Evolutionary conservation across 92 coral and sea anemone species (phyloP).

Genomic region (Virgularia gustaviana): DNA sequence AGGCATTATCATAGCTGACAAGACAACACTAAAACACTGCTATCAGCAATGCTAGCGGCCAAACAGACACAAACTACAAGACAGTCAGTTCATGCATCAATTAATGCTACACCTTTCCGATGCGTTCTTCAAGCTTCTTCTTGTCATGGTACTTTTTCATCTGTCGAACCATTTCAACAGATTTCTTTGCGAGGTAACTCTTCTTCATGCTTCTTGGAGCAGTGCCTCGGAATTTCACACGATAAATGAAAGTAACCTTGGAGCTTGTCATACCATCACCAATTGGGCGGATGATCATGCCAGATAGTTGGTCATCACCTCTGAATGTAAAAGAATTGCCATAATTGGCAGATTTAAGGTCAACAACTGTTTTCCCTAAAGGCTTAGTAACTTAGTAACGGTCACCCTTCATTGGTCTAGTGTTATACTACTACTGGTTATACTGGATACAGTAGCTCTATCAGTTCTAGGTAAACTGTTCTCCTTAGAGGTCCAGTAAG

Average conservation of each 20-base stretch:
- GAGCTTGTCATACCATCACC: constrained; percentile 85
- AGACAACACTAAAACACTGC: too few relatives aligned
- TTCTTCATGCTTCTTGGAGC: constrained; percentile 81
- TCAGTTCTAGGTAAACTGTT: too few relatives aligned
- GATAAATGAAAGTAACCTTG: constrained; percentile 76
- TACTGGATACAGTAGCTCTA: too few relatives aligned
- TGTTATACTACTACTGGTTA: too few relatives aligned
- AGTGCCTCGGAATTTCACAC: constrained; percentile 78
- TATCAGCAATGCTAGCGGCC: too few relatives aligned
- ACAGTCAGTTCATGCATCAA: too few relatives aligned
- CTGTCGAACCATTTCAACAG: constrained; percentile 73
- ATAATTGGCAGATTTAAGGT: neutral
- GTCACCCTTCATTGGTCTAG: too few relatives aligned
- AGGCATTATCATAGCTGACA: too few relatives aligned
- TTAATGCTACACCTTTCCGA: constrained; percentile 20
- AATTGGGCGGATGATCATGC: constrained; percentile 79
- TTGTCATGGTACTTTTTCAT: constrained; percentile 70
- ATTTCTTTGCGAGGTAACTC: constrained; percentile 69
- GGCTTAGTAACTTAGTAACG: too few relatives aligned
- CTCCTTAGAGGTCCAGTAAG: too few relatives aligned
- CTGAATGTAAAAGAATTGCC: constrained; percentile 33
- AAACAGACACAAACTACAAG: too few relatives aligned
- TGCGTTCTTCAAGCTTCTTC: constrained; percentile 24
- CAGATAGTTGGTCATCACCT: constrained; percentile 76
- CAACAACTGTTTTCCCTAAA: neutral